Conservation (phyloP, 2,797 vertebrate genomes). For the Phataginus tetradactyla region DNA sequence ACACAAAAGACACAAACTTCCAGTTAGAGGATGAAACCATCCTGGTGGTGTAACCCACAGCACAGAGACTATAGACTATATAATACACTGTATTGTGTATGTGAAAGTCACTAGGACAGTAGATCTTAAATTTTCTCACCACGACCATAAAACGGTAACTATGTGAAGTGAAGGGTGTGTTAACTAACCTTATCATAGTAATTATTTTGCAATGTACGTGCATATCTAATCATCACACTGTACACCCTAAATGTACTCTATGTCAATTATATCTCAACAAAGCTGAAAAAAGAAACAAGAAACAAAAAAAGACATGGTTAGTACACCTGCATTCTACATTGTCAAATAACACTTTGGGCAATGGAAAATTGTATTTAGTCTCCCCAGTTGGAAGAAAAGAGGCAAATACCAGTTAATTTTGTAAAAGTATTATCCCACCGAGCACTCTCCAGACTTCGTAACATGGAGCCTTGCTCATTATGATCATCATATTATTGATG, state of each 20-base stretch:
- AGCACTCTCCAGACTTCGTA: neutral
- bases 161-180: neutral
- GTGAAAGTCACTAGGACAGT: neutral
- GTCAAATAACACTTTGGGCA: neutral
- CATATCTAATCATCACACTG: neutral
- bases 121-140: neutral
- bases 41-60: neutral
- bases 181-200: neutral
- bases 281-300: neutral
- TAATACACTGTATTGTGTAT: too few species aligned
- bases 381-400: neutral
- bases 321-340: neutral
- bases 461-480: neutral
- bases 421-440: neutral
- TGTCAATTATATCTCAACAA: neutral
- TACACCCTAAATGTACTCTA: neutral
- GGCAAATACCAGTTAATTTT: neutral
- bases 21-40: neutral
- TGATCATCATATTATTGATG: fast-evolving
- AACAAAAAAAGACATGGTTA: neutral
- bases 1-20: neutral
- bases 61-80: neutral
- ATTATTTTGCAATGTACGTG: neutral
- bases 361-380: neutral
- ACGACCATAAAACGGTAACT: neutral